phyloP scores from a whole-genome alignment of 1,140 invertebrate genomes.

The Drosophila athabasca region DNA sequence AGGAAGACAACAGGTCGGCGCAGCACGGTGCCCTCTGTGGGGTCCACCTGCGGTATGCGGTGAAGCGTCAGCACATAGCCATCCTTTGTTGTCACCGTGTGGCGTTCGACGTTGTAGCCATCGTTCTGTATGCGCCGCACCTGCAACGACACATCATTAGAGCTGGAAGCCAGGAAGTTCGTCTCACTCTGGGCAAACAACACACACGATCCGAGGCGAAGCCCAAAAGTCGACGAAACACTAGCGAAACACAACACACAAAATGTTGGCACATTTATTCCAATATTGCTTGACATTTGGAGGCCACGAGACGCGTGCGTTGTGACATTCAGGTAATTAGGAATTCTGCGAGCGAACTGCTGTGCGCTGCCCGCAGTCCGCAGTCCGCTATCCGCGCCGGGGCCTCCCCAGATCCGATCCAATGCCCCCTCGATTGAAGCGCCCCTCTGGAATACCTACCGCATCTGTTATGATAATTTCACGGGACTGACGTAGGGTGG shows the following conservation, averaged over 20 bases:
- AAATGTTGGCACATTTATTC: conserved; percentile 67
- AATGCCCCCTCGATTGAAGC: not conserved
- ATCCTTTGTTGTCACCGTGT: conserved; percentile 84
- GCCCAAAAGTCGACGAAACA: conserved; percentile 19
- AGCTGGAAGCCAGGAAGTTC: conserved; percentile 2
- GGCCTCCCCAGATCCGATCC: conserved; percentile 2
- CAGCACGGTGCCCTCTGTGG: conserved; percentile 84
- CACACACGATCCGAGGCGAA: conserved; percentile 9
- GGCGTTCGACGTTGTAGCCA: conserved; percentile 86
- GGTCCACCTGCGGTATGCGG: conserved; percentile 83
- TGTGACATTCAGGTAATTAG: conserved; percentile 74
- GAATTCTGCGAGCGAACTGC: conserved; percentile 55
- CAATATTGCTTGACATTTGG: conserved; percentile 66
- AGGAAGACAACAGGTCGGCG: conserved; percentile 86
- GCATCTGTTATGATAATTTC: conserved; percentile 83
- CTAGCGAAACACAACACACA: conserved; percentile 23
- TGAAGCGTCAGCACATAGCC: conserved; percentile 85
- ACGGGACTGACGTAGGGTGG: conserved; percentile 67
- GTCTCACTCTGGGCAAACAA: not conserved
- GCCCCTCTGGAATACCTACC: conserved; percentile 49
- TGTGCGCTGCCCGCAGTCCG: not conserved
- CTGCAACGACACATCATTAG: conserved; percentile 48
- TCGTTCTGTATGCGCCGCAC: conserved; percentile 81
- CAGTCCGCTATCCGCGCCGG: conserved; percentile 2
- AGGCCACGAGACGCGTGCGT: conserved; percentile 77